Evolutionary conservation across 2,113 vertebrate species (phyloP).

Genomic region (Chauna torquata): DNA sequence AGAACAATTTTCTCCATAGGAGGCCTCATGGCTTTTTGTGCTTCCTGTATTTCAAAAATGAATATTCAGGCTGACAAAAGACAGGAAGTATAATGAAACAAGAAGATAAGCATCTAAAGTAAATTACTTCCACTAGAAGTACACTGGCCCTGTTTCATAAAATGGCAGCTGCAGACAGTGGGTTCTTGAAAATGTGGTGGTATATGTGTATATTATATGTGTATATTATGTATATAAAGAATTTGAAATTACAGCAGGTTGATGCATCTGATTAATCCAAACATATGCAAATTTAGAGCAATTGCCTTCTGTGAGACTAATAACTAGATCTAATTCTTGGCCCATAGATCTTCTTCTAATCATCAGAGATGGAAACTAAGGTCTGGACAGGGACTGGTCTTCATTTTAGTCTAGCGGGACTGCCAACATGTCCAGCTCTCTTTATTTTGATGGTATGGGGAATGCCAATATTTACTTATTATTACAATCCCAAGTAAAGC

Average conservation of each 20-base stretch:
- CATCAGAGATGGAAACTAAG: background rate
- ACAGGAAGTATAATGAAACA: background rate
- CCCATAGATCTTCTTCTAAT: background rate
- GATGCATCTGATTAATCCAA: background rate
- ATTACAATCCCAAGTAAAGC: background rate
- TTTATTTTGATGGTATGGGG: background rate
- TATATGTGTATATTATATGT: background rate
- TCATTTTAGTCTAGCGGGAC: background rate
- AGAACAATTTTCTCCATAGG: background rate
- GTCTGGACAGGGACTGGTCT: background rate
- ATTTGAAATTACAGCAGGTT: background rate
- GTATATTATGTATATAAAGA: background rate
- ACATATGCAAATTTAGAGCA: background rate
- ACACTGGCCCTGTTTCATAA: background rate
- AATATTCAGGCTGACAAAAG: background rate
- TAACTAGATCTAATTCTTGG: background rate
- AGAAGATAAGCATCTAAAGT: background rate
- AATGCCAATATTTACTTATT: background rate
- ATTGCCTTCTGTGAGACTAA: background rate
- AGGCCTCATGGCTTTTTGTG: background rate
- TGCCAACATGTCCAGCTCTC: background rate
- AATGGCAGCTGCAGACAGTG: background rate
- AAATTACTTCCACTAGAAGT: background rate
- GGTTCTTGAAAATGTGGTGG: background rate
- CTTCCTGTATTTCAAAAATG: background rate